Evolutionary conservation across 2,113 vertebrate genomes (phyloP), one percentile per base, ranked within the genome.

Genomic region (Carollia perspicillata): DNA sequence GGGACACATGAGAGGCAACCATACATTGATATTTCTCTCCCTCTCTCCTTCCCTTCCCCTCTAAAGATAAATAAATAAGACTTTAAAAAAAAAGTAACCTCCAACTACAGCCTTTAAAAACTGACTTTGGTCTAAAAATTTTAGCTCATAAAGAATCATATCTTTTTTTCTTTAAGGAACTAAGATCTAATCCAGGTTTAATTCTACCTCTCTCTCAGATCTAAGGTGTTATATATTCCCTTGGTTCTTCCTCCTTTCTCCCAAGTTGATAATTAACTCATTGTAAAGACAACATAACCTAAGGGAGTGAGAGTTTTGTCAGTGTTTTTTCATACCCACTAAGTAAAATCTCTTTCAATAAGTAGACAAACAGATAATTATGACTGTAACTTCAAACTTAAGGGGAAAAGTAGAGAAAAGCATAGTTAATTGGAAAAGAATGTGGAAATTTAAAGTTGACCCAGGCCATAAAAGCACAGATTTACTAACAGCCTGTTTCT

Each of bases 251-350:
- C 63, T 80, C 40, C 33, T 53, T 55, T 35, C 44, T 37, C 12
- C 20, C 44, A 23, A 65, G 79, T 51, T 93, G 63, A 95, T 91
- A 83, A 96, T 96, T 96, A 97, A 96, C 89, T 90, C 78, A 84
- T 13, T 63, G 22, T 80, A 81, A 95, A 40, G 47, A 55, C 80
- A 94, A 93, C 72, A 95, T 53, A 83, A 83, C 65, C 68, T 65
- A 95, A 66, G 2, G 33, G n/a, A 74, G 14, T 58, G 44, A 81
- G 42, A 11, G 47, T 75, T 90, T 90, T 47, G 33, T 8, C 84
- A 93, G 51, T 63, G 72, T 51, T 63, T 60, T 90, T 75, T 37
- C 42, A 78, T 3, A 68, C 23, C 79, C 16, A 79, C 35, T 74
- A 92, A 94, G 17, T n/a, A 92, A 89, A 96, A 89, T 83, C 35